phyloP scores from a whole-genome alignment of 1,140 invertebrate species.

The Macrosteles quadrilineatus region DNA sequence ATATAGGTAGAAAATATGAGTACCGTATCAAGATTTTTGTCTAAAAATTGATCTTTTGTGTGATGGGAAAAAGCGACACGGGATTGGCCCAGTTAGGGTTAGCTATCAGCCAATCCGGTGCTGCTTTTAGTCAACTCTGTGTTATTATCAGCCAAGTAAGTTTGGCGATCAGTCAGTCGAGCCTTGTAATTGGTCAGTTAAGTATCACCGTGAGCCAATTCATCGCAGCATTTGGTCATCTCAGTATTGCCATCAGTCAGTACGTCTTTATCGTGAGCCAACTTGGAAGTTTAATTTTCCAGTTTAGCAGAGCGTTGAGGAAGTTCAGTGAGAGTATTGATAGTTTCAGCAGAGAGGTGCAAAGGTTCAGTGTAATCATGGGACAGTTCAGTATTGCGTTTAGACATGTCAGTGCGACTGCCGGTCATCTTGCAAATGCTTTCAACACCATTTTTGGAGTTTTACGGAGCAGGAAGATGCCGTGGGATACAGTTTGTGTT shows the following conservation, averaged over 20 bases:
- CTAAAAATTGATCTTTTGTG: neutral
- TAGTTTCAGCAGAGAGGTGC: conserved; percentile 2
- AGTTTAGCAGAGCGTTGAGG: conserved; percentile 1
- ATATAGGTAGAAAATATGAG: neutral
- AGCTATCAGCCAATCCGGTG: neutral
- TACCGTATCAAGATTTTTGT: neutral
- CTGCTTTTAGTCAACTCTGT: conserved; percentile 6
- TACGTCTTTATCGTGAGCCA: conserved; percentile 12
- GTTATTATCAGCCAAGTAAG: conserved; percentile 7
- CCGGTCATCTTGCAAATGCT: neutral
- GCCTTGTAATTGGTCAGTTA: conserved; percentile 5
- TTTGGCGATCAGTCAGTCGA: conserved; percentile 15
- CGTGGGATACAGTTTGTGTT: neutral
- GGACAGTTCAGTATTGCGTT: conserved; percentile 13
- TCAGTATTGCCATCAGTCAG: conserved; percentile 7
- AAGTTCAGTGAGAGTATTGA: neutral
- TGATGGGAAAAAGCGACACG: neutral
- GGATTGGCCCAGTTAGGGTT: neutral
- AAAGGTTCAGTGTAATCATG: conserved; percentile 1
- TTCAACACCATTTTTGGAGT: neutral
- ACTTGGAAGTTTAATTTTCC: neutral
- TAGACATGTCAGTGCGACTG: neutral
- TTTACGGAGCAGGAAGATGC: neutral
- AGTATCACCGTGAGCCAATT: conserved; percentile 16
- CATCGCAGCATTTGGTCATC: neutral